These are phyloP conservation scores for Dermatophagoides farinae DNA, from an alignment of 1,140 invertebrate species.

Conservation along the genomic window DNA sequence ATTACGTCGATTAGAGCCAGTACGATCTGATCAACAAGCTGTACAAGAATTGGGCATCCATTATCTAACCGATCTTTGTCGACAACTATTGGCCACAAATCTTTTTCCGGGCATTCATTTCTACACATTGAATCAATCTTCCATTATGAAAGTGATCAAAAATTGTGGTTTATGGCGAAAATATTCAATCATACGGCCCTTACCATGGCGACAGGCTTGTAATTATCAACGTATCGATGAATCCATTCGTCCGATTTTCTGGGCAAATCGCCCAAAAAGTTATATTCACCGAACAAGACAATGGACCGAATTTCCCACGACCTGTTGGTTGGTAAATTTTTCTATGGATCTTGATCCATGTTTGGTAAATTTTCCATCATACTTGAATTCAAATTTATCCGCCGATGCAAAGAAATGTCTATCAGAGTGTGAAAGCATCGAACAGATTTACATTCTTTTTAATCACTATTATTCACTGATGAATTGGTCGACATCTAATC, in stretches of 20 bases:
- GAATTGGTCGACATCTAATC: too few relatives aligned
- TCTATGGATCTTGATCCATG: background rate
- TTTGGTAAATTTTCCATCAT: background rate
- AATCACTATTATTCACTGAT: too few relatives aligned
- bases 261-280: slow-evolving; percentile 35
- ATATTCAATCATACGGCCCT: slow-evolving; percentile 26
- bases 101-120: slow-evolving; percentile 37
- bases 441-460: too few relatives aligned
- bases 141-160: slow-evolving; percentile 34
- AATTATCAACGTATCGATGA: slow-evolving; percentile 29
- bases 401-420: too few relatives aligned
- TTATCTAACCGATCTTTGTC: slow-evolving; percentile 33
- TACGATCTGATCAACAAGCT: slow-evolving; percentile 40
- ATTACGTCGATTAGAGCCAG: slow-evolving; percentile 30
- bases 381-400: too few relatives aligned
- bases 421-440: too few relatives aligned
- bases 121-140: slow-evolving; percentile 42
- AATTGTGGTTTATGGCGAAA: slow-evolving; percentile 34
- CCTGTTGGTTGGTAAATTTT: background rate
- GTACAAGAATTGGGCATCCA: slow-evolving; percentile 38
- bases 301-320: slow-evolving; percentile 42
- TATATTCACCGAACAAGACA: slow-evolving; percentile 36
- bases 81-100: slow-evolving; percentile 30
- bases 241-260: slow-evolving; percentile 40
- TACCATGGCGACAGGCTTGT: slow-evolving; percentile 38